Evolutionary conservation across 2,888 invertebrate species (phyloP).

Genomic region (Athripsodes cinereus): DNA sequence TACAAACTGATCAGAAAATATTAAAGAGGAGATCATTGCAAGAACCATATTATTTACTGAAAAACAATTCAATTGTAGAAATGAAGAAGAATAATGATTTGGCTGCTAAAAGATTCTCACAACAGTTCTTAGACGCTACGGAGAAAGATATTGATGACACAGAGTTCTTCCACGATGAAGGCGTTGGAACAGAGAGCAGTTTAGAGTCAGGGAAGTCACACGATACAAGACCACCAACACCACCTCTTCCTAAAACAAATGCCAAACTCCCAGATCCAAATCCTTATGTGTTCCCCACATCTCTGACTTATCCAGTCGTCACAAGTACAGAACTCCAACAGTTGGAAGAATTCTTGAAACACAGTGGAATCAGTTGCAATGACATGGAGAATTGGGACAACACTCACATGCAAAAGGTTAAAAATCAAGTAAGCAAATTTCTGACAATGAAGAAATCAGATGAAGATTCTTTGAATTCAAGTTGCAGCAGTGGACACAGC

Average conservation of each 20-base stretch:
- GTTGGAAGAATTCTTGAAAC: slow-evolving; percentile 64
- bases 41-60: slow-evolving; percentile 62
- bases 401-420: slow-evolving; percentile 62
- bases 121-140: slow-evolving; percentile 49
- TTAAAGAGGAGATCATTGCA: slow-evolving; percentile 69
- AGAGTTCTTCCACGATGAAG: slow-evolving; percentile 55
- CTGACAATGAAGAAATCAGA: slow-evolving; percentile 64
- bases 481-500: slow-evolving; percentile 49
- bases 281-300: slow-evolving; percentile 47
- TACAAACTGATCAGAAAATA: slow-evolving; percentile 46
- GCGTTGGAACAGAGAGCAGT: slow-evolving; percentile 55
- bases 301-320: slow-evolving; percentile 36
- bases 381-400: slow-evolving; percentile 64
- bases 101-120: slow-evolving; percentile 47
- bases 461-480: slow-evolving; percentile 56
- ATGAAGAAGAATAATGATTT: slow-evolving; percentile 48
- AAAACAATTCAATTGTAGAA: slow-evolving; percentile 43
- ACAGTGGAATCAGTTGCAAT: slow-evolving; percentile 63
- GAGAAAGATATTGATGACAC: slow-evolving; percentile 51
- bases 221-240: slow-evolving; percentile 48
- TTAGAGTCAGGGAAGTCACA: slow-evolving; percentile 54
- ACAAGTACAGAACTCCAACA: slow-evolving; percentile 61
- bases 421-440: slow-evolving; percentile 66
- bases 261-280: slow-evolving; percentile 43
- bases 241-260: slow-evolving; percentile 48